Evolutionary conservation across 1,140 invertebrate species (phyloP), one percentile per base, ranked within the genome.

Genomic region (Pseudomyrmex dendroicus): DNA sequence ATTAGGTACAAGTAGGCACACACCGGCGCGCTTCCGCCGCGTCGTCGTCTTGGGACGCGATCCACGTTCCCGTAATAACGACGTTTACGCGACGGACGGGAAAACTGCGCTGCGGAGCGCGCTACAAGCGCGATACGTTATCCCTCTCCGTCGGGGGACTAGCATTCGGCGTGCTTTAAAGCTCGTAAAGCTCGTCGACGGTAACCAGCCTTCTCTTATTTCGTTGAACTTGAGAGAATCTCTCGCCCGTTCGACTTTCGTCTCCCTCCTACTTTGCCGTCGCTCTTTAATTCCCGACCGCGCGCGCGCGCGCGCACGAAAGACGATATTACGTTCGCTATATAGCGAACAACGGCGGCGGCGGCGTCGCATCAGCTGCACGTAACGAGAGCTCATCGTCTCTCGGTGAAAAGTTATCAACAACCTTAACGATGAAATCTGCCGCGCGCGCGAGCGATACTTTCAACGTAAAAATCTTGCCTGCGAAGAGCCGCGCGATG

Each of bases 41-140:
- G 66, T 72, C 76, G 67, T 82, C 78, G 72, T 74, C 78, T 74
- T 82, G 78, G 72, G 72, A 82, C 78, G 78, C 78, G 78, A 74
- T 63, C 13, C 78, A 74, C 78, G 78, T 82, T 82, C 74, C 70
- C 46, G 78, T 74, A 73, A 82, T 73, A 82, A 82, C 78, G 78
- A 82, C 68, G 70, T 73, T 82, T 82, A 73, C 50, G 70, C 67
- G 78, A 73, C 17, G 57, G n/a, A 20, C 20, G 56, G 44, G 48
- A 25, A 63, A 78, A 70, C 54, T 48, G 64, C 54, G 76, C 13
- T 35, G 66, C 66, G 44, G 22, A 35, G 35, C 35, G 35, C 35
- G 35, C 35, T 35, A 25, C 48, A 54, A 80, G 44, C 66, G 66
- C 76, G 76, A 80, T 80, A 46, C 66, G 20, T 72, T 70, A 72